These are phyloP conservation scores for Epinephelus awoara DNA, from an alignment of 2,797 vertebrate species.

Conservation along the genomic window DNA sequence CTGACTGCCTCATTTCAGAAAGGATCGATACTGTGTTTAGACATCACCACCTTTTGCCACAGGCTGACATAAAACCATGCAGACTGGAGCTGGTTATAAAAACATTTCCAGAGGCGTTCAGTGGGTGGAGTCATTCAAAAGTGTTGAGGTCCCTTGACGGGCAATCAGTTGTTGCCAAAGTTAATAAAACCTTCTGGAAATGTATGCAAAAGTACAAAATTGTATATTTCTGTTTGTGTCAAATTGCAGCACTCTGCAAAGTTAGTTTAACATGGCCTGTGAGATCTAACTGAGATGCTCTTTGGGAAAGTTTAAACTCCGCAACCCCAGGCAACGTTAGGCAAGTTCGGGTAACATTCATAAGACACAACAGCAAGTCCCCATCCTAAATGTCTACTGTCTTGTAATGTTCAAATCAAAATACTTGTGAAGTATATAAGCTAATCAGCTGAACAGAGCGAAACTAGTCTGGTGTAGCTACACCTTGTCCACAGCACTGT, in stretches of 20 bases:
- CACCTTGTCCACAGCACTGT: too few relatives aligned
- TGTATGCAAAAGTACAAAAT: not conserved
- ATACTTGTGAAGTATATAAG: not conserved
- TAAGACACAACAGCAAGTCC: not conserved
- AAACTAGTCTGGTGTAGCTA: too few relatives aligned
- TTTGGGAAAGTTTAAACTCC: conserved; percentile 1
- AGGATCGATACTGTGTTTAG: conserved; percentile 66
- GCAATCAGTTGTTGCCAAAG: not conserved
- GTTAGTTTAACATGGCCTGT: not conserved
- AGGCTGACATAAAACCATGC: conserved; percentile 32
- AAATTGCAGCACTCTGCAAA: not conserved
- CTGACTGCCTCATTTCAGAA: conserved; percentile 58
- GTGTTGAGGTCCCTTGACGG: not conserved
- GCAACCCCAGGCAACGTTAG: too few relatives aligned
- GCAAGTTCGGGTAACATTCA: not conserved
- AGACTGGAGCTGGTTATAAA: conserved; percentile 29
- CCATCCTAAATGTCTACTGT: too few relatives aligned
- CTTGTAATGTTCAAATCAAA: not conserved
- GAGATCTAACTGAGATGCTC: not conserved
- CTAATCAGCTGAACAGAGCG: not conserved
- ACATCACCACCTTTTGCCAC: conserved; percentile 53
- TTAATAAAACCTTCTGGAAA: not conserved
- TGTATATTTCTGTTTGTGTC: not conserved
- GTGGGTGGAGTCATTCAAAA: not conserved
- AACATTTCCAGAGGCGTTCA: conserved; percentile 16